Percentiles rank a stretch among this genome's conserved stretches.
phyloP scores from a whole-genome alignment of 2,113 vertebrate species.

The Colistium nudipinnis region DNA sequence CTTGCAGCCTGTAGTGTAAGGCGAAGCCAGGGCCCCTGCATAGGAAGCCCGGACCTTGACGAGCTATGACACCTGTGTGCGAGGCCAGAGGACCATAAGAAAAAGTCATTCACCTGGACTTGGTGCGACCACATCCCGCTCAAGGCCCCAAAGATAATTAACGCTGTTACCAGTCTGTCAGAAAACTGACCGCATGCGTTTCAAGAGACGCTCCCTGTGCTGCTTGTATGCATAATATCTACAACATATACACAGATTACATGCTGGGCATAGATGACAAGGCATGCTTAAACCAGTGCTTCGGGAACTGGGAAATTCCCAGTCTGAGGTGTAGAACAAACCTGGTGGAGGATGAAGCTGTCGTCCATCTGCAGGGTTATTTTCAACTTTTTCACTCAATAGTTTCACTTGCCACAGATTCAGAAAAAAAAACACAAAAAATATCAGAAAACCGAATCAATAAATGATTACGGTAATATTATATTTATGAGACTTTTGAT shows the following conservation, averaged over 20 bases:
- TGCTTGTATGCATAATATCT: conserved; percentile 10
- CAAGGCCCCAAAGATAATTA: conserved; percentile 52
- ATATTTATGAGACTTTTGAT: background rate
- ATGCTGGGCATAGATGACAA: conserved; percentile 1
- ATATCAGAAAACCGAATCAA: background rate
- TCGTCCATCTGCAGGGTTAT: conserved; percentile 14
- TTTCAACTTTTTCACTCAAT: too few species aligned
- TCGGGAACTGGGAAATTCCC: conserved; percentile 10
- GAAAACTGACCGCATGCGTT: conserved; percentile 43
- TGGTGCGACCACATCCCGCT: conserved; percentile 56
- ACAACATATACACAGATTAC: conserved; percentile 33
- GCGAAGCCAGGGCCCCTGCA: conserved; percentile 56
- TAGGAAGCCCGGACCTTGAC: conserved; percentile 70
- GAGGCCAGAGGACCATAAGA: conserved; percentile 59
- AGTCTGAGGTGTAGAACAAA: conserved; percentile 30
- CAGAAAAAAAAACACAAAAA: background rate
- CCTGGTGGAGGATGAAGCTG: conserved; percentile 3
- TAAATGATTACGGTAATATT: background rate
- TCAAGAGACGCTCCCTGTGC: conserved; percentile 33
- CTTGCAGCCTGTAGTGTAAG: conserved; percentile 52
- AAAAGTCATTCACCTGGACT: conserved; percentile 64
- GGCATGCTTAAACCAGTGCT: conserved; percentile 17
- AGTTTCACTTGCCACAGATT: too few species aligned
- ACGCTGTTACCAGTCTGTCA: conserved; percentile 37
- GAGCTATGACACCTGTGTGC: conserved; percentile 60